Conservation (phyloP, 2,113 vertebrate genomes). For the Strix uralensis region DNA sequence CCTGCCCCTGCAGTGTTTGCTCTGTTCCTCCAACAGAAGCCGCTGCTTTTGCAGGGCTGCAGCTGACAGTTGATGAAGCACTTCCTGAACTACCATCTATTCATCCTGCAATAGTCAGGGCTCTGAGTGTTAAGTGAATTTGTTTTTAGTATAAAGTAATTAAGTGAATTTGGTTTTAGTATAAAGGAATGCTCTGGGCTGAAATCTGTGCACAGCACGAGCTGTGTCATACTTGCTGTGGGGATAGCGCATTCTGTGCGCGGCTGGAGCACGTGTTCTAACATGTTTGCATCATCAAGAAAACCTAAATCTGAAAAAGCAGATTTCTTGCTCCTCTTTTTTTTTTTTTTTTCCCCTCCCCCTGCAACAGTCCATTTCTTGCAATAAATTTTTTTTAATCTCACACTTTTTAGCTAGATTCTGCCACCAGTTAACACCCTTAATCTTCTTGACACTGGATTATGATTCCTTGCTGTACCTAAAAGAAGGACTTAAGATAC, state of each 20-base stretch:
- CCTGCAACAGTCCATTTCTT: not conserved
- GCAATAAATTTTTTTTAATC: not conserved
- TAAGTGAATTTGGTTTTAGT: not conserved
- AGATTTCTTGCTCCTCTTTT: not conserved
- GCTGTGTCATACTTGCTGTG: not conserved
- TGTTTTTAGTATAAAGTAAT: not conserved
- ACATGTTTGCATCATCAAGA: not conserved
- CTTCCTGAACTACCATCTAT: not conserved
- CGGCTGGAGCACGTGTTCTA: not conserved
- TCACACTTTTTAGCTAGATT: not conserved
- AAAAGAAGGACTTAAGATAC: not conserved
- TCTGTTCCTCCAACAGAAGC: not conserved
- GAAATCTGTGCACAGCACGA: not conserved
- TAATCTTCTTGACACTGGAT: not conserved
- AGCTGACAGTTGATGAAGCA: not conserved
- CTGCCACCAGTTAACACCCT: not conserved
- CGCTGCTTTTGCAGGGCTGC: not conserved
- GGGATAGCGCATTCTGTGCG: not conserved
- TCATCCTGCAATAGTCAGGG: not conserved
- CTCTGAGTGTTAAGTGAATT: not conserved
- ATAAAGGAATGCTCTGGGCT: not conserved
- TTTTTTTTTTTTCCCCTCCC: too few species aligned
- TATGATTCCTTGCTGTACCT: not conserved
- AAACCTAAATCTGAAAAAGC: not conserved
- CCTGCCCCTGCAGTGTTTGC: not conserved